Evolutionary conservation across 1,140 invertebrate species (phyloP).

Genomic region (Plectus sambesii): DNA sequence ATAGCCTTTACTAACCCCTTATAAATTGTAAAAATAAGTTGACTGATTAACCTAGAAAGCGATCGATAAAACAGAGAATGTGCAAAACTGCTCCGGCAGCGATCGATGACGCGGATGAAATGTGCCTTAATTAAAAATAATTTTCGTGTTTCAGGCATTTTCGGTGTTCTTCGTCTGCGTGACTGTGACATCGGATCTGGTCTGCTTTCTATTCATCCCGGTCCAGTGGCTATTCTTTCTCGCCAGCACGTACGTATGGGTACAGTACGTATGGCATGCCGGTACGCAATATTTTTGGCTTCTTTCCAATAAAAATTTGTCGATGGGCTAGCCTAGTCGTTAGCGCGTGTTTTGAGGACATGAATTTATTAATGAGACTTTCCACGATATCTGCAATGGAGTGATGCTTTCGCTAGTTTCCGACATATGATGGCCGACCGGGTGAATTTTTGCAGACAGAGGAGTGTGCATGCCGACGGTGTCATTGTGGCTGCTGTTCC

Average conservation of each 20-base stretch:
- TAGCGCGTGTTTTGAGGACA: not conserved
- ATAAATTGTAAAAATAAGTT: too few relatives aligned
- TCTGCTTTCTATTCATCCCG: conserved; percentile 98
- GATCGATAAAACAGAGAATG: conserved; percentile 8
- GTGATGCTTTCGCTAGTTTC: conserved; percentile 16
- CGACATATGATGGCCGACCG: conserved; percentile 24
- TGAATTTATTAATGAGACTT: conserved; percentile 6
- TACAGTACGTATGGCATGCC: conserved; percentile 97
- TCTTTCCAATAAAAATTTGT: not conserved
- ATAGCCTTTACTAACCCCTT: too few relatives aligned
- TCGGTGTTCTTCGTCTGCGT: conserved; percentile 96
- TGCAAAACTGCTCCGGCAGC: too few relatives aligned
- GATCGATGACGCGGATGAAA: too few relatives aligned
- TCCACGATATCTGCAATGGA: conserved; percentile 20
- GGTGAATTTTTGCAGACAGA: conserved; percentile 29
- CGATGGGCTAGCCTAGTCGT: too few relatives aligned
- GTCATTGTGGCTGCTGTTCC: conserved; percentile 32
- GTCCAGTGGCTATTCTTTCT: conserved; percentile 85
- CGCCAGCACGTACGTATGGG: conserved; percentile 96
- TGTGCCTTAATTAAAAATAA: too few relatives aligned
- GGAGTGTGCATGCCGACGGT: conserved; percentile 66
- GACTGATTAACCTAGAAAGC: too few relatives aligned
- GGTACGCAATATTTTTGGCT: conserved; percentile 54
- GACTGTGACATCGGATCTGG: conserved; percentile 91
- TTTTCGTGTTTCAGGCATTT: conserved; percentile 65